Percentiles rank a stretch among this genome's conserved stretches.
Evolutionary conservation across 1,140 invertebrate species (phyloP).

Genomic region (Linepithema humile): DNA sequence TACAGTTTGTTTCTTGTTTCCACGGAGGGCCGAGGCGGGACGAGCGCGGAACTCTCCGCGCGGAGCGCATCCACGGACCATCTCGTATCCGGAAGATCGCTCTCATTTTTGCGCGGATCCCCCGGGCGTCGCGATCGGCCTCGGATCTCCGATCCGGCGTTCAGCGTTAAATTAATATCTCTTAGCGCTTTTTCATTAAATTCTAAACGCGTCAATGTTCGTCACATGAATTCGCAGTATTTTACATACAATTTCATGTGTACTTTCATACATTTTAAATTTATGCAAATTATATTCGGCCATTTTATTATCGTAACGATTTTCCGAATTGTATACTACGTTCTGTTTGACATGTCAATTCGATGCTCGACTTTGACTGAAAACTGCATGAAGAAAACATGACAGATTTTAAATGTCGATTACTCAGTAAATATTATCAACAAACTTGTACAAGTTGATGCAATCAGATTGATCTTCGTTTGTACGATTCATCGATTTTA

Average conservation of each 20-base stretch:
- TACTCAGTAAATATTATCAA: not conserved
- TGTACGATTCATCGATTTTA: not conserved
- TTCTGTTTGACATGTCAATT: not conserved
- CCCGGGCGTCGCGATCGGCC: not conserved
- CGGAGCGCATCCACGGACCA: constrained; percentile 28
- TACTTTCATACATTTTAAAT: not conserved
- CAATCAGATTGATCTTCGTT: not conserved
- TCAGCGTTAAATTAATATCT: constrained; percentile 22
- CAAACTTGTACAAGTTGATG: not conserved
- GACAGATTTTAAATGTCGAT: not conserved
- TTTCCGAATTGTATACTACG: not conserved
- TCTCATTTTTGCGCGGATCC: constrained; percentile 39
- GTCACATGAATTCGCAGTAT: not conserved
- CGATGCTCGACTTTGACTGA: not conserved
- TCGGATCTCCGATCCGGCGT: not conserved
- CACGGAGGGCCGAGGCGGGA: constrained; percentile 57
- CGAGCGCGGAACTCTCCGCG: constrained; percentile 60
- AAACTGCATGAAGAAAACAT: not conserved
- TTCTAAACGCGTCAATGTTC: not conserved
- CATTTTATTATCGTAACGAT: not conserved
- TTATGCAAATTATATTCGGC: not conserved
- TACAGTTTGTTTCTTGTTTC: constrained; percentile 79
- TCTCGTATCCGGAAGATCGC: constrained; percentile 49
- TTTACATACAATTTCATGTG: not conserved
- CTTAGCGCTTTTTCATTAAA: not conserved